Base-by-base conservation (phyloP, 2,888 invertebrate genomes). In the Ellobium chinense region DNA sequence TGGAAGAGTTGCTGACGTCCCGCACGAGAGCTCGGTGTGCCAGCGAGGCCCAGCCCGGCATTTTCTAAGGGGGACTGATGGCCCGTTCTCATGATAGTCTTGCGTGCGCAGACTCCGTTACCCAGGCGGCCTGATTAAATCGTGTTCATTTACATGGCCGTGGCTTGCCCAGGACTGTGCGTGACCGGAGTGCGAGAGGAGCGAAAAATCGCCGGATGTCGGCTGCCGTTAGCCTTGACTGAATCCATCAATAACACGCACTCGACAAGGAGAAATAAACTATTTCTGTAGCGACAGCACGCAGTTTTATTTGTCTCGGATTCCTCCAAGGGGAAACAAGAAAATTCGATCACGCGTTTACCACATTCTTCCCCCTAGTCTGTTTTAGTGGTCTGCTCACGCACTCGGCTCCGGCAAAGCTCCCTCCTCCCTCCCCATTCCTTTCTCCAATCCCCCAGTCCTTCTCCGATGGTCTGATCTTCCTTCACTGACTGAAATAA, bases 131-230 rank as follows among this genome's bases (percentile, higher is more conserved):
- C 82, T 86, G 85, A 87, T 87, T 85, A 87, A 85, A 83, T 84
- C 82, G 84, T 84, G 83, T 85, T 85, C 83, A 85, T 84, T 85
- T 87, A 82, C 84, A 83, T 83, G 82, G 76, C 63, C 63, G 37
- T 2, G 56, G 65, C 77, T 36, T 56, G 66, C 54, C 29, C 12
- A 29, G 36, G 66, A 36, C 54, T 31, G 65, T 80, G 80, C 80
- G 80, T 80, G 80, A 80, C 80, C 60, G 39, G 68, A 36, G 58
- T 80, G 66, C 74, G 34, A 60, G 68, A 80, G 73, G 66, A 74
- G 74, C 80, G 73, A 74, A 60, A 73, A 73, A 73, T 80, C 66
- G 74, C 74, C 80, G 80, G 80, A 80, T 80, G 80, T 68, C 80
- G 80, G 12, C 80, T 60, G 80, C 74, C 80, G 73, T 74, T 80